phyloP scores from a whole-genome alignment of 2,113 vertebrate genomes.

The Pongo pygmaeus region DNA sequence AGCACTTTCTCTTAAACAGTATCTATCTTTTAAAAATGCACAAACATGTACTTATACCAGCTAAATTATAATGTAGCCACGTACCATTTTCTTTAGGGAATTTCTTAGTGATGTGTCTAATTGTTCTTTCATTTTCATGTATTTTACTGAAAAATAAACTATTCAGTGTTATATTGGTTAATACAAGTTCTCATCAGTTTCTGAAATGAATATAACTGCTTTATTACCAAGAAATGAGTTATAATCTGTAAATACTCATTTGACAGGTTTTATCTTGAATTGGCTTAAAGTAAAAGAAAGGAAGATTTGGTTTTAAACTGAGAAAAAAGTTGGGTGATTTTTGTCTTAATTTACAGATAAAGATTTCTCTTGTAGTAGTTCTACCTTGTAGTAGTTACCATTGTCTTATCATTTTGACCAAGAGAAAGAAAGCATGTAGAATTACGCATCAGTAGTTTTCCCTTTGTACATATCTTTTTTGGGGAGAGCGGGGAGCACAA shows the following conservation, averaged over 20 bases:
- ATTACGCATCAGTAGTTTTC: constrained; percentile 37
- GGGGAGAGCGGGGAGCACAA: rapidly evolving
- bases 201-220: not conserved
- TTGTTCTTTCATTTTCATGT: not conserved
- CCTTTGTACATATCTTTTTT: constrained; percentile 31
- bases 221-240: not conserved
- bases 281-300: not conserved
- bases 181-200: not conserved
- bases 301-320: constrained; percentile 10
- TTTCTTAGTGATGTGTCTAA: not conserved
- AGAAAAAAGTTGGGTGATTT: constrained; percentile 50
- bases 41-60: not conserved
- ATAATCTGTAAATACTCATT: not conserved
- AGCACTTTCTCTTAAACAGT: not conserved
- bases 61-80: not conserved
- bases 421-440: not conserved
- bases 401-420: not conserved
- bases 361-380: constrained; percentile 57
- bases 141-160: not conserved
- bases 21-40: not conserved
- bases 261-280: not conserved
- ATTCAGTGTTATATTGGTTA: not conserved
- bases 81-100: not conserved
- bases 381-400: not conserved
- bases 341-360: constrained; percentile 64